Evolutionary conservation across 1,140 invertebrate genomes (phyloP).

Genomic region (Halyomorpha halys): DNA sequence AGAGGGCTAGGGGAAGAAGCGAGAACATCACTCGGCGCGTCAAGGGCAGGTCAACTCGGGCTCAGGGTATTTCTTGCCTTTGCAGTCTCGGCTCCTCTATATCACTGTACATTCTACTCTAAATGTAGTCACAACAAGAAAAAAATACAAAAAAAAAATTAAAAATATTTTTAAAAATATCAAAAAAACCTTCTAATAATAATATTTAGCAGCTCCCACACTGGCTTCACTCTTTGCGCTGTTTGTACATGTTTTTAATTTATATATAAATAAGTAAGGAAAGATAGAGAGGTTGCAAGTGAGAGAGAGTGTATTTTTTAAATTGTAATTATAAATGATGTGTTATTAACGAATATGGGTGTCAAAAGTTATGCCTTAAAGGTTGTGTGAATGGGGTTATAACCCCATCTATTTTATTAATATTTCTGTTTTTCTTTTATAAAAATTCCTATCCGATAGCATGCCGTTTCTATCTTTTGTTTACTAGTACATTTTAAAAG

Average conservation of each 20-base stretch:
- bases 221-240: conserved; percentile 26
- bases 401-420: conserved; percentile 12
- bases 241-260: conserved; percentile 21
- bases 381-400: conserved; percentile 14
- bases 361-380: conserved; percentile 16
- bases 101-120: conserved; percentile 21
- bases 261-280: conserved; percentile 9
- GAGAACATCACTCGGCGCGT: background rate
- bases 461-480: background rate
- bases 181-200: conserved; percentile 15
- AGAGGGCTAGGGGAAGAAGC: conserved; percentile 4
- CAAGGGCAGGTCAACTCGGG: conserved; percentile 4
- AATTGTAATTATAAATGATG: conserved; percentile 15
- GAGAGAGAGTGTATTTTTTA: conserved; percentile 17
- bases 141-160: conserved; percentile 17
- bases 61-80: conserved; percentile 20
- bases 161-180: conserved; percentile 14
- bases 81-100: conserved; percentile 4
- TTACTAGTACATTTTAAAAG: background rate
- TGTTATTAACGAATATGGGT: conserved; percentile 18
- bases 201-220: conserved; percentile 27
- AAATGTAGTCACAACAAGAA: conserved; percentile 19
- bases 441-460: conserved; percentile 8
- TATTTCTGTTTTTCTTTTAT: conserved; percentile 11
- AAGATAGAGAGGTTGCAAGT: conserved; percentile 12